Evolutionary conservation across 2,888 invertebrate species (phyloP), one percentile per base, ranked within the genome.

Genomic region (Caradrina clavipalpis): DNA sequence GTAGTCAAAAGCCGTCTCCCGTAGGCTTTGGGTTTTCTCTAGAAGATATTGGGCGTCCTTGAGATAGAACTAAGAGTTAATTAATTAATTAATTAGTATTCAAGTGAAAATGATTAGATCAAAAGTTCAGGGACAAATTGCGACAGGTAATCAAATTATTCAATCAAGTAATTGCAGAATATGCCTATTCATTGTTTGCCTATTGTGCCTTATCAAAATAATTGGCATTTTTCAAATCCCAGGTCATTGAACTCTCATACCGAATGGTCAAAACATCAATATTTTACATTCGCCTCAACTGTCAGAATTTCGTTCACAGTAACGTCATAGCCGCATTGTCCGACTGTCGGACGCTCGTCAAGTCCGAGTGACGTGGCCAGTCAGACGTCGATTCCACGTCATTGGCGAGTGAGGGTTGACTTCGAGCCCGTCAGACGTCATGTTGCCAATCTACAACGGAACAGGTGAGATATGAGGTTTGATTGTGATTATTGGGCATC

Each of bases 371-470:
- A 89, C 89, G 81, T 84, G 88, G 71, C 84, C 88, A 86, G 87
- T 88, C 91, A 87, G 69, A 90, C 78, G 91, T 92, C 93, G 86
- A 90, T 89, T 90, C 86, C 78, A 87, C 87, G 90, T 92, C 92
- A 90, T 75, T 83, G 80, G 68, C 67, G 79, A 82, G 80, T 83
- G 87, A 87, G 85, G 82, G 78, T 82, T 84, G 82, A 81, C 78
- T 75, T 62, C 76, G 72, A 77, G 82, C 74, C 65, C 81, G 86
- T 86, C 86, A 85, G 82, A 54, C 56, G 87, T 88, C 89, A 84
- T 80, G 77, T 75, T 76, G 82, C 83, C 80, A 84, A 86, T 88
- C 78, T 74, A 82, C 78, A 81, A 84, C 81, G 59, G 59, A 80
- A 82, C 81, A 66, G 85, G 69, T 73, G 68, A 65, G 58, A 76